Conservation (phyloP, 2,797 vertebrate species). For the Harpagifer antarcticus region DNA sequence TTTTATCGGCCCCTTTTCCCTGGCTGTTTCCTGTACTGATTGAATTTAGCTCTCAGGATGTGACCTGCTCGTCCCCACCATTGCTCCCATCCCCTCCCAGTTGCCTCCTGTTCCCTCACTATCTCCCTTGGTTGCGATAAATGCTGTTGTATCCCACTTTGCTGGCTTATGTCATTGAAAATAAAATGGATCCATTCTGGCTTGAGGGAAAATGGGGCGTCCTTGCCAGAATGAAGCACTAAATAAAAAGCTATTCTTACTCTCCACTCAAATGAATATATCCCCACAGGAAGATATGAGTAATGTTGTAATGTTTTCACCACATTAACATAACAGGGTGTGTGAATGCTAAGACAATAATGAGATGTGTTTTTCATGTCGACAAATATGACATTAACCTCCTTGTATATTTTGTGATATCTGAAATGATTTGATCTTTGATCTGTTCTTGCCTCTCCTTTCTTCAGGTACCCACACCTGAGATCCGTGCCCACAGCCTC, state of each 20-base stretch:
- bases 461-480: constrained; percentile 86
- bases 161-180: constrained; percentile 64
- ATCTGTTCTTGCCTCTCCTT: neutral
- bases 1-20: constrained; percentile 64
- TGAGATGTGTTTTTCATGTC: neutral
- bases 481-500: constrained; percentile 87
- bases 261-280: constrained; percentile 26
- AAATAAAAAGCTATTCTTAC: constrained; percentile 47
- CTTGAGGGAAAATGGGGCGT: constrained; percentile 48
- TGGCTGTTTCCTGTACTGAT: constrained; percentile 78
- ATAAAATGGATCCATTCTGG: constrained; percentile 54
- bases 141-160: constrained; percentile 49
- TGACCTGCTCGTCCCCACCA: constrained; percentile 56
- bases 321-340: neutral
- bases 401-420: constrained; percentile 5
- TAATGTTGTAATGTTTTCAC: constrained; percentile 15
- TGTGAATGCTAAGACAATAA: neutral
- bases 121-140: constrained; percentile 44
- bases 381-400: constrained; percentile 22
- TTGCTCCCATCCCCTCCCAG: constrained; percentile 28
- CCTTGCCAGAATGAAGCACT: constrained; percentile 26
- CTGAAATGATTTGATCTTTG: constrained; percentile 9
- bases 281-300: constrained; percentile 1
- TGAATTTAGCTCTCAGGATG: constrained; percentile 78
- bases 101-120: constrained; percentile 3